These are phyloP conservation scores for Zeuzera pyrina DNA, from an alignment of 2,888 invertebrate species.

Conservation along the genomic window DNA sequence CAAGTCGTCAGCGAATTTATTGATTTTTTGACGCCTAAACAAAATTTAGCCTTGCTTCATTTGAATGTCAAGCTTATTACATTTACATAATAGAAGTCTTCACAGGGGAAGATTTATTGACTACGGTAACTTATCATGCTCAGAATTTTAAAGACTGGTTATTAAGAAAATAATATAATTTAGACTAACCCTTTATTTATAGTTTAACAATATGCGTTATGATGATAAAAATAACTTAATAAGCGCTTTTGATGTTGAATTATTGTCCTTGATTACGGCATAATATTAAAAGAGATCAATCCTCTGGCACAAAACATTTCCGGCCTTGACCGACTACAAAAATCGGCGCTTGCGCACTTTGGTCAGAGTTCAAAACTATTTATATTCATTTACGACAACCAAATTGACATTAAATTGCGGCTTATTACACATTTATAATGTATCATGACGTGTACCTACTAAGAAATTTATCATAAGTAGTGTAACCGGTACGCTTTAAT, in stretches of 20 bases:
- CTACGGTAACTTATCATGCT: too few species aligned
- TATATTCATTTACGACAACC: constrained; percentile 37
- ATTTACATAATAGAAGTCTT: constrained; percentile 22
- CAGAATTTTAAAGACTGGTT: too few species aligned
- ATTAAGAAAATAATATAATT: background rate
- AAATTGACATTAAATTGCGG: constrained; percentile 24
- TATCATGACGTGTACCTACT: constrained; percentile 5
- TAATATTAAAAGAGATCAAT: constrained; percentile 27
- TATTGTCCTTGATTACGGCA: constrained; percentile 2
- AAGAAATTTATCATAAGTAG: too few species aligned
- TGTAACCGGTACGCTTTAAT: too few species aligned
- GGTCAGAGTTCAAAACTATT: constrained; percentile 52
- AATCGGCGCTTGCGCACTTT: constrained; percentile 18
- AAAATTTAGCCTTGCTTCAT: constrained; percentile 36
- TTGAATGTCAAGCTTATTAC: constrained; percentile 32
- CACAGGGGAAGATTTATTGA: background rate
- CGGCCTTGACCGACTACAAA: constrained; percentile 41
- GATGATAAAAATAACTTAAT: too few species aligned
- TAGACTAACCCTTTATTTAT: background rate
- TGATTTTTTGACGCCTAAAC: constrained; percentile 29
- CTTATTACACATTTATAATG: constrained; percentile 5
- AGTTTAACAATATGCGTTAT: too few species aligned
- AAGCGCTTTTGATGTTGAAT: too few species aligned
- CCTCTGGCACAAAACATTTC: constrained; percentile 20
- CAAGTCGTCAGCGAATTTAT: constrained; percentile 30